A percentile compares a stretch with the other conserved stretches of the same genome.
Evolutionary conservation across 2,888 invertebrate species (phyloP).

Genomic region (Oxycera nigricornis): DNA sequence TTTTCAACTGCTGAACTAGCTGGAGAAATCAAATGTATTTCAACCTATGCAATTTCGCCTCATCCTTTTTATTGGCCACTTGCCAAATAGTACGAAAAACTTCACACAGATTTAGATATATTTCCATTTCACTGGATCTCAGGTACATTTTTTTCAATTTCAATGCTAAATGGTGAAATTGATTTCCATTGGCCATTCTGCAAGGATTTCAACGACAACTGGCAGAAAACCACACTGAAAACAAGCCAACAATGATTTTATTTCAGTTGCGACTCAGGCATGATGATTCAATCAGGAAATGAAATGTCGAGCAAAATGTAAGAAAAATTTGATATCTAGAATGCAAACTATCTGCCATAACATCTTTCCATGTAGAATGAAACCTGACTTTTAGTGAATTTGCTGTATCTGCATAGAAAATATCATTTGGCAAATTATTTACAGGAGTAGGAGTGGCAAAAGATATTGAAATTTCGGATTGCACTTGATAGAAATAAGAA

Average conservation of each 20-base stretch:
- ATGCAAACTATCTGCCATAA: background rate
- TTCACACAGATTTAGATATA: too few species aligned
- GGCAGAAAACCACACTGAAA: too few species aligned
- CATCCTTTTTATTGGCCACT: too few species aligned
- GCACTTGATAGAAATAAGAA: background rate
- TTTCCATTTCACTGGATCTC: too few species aligned
- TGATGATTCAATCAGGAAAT: background rate
- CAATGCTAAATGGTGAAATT: too few species aligned
- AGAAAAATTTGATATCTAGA: background rate
- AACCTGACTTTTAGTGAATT: background rate
- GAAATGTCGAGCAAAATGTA: background rate
- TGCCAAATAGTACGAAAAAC: too few species aligned
- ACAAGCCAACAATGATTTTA: background rate
- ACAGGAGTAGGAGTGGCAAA: background rate
- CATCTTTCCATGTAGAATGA: background rate
- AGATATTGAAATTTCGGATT: background rate
- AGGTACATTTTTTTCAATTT: too few species aligned
- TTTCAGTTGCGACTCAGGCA: background rate
- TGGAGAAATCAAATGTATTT: too few species aligned
- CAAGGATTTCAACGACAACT: too few species aligned
- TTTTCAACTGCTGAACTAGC: too few species aligned
- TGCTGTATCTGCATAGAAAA: background rate
- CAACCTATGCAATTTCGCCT: too few species aligned
- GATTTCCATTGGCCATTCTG: too few species aligned
- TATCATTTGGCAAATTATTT: constrained; percentile 14